A percentile compares a stretch with the other conserved stretches of the same genome.
Evolutionary conservation across 1,140 invertebrate genomes (phyloP).

Genomic region (Archegozetes longisetosus): DNA sequence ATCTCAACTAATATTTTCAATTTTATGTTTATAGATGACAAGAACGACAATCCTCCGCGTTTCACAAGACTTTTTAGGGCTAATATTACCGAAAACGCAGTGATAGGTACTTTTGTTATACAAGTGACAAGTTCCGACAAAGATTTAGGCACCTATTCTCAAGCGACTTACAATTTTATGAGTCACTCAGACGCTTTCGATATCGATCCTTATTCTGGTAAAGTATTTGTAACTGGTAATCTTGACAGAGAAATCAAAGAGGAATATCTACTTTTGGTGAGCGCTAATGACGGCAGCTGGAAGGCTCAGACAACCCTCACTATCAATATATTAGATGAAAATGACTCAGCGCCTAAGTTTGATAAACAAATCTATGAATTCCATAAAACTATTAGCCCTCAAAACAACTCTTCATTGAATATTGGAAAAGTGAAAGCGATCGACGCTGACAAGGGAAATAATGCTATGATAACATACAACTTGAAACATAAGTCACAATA

Average conservation of each 20-base stretch:
- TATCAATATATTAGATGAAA: slow-evolving; percentile 84
- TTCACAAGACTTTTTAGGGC: slow-evolving; percentile 83
- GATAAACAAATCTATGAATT: slow-evolving; percentile 71
- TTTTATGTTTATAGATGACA: slow-evolving; percentile 41
- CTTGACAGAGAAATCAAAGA: slow-evolving; percentile 76
- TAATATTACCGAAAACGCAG: slow-evolving; percentile 87
- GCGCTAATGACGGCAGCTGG: slow-evolving; percentile 75
- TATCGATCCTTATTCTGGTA: slow-evolving; percentile 70
- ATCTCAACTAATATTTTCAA: neutral
- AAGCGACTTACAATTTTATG: slow-evolving; percentile 70
- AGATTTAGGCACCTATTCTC: slow-evolving; percentile 70
- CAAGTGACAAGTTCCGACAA: slow-evolving; percentile 74
- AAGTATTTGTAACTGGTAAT: slow-evolving; percentile 67
- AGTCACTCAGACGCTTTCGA: slow-evolving; percentile 70
- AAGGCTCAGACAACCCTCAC: slow-evolving; percentile 67
- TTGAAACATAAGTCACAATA: slow-evolving; percentile 73
- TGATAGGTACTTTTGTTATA: slow-evolving; percentile 79
- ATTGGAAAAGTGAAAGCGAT: slow-evolving; percentile 73
- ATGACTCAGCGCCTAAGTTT: slow-evolving; percentile 84
- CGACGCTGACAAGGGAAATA: slow-evolving; percentile 81
- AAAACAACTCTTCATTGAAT: slow-evolving; percentile 51
- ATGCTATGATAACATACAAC: slow-evolving; percentile 80
- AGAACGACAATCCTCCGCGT: slow-evolving; percentile 85
- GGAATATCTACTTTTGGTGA: slow-evolving; percentile 72
- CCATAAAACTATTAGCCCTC: slow-evolving; percentile 70